Evolutionary conservation across 2,888 invertebrate genomes (phyloP).

Genomic region (Drosophila prolongata): DNA sequence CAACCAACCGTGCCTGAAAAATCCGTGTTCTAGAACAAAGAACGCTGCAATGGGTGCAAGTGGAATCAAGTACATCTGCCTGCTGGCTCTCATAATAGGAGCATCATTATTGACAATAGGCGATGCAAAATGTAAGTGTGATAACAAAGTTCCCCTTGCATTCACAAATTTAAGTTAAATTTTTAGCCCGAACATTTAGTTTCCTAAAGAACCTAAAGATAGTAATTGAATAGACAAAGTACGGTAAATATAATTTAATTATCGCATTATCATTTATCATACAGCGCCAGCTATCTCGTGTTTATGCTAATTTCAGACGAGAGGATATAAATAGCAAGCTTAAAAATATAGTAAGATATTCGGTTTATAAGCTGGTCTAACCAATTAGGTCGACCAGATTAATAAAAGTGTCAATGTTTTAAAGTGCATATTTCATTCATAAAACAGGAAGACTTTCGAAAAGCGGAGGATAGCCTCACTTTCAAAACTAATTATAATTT

Average conservation of each 20-base stretch:
- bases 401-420: conserved; percentile 8
- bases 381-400: background rate
- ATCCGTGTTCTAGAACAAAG: conserved; percentile 32
- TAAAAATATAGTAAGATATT: background rate
- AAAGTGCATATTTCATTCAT: background rate
- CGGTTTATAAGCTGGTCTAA: background rate
- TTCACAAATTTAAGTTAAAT: background rate
- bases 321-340: background rate
- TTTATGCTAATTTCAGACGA: conserved; percentile 2
- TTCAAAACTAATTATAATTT: background rate
- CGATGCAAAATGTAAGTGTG: conserved; percentile 51
- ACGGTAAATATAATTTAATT: too few relatives aligned
- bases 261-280: background rate
- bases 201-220: too few relatives aligned
- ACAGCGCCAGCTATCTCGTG: background rate
- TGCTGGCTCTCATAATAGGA: conserved; percentile 40
- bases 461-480: background rate
- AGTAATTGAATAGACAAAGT: too few relatives aligned
- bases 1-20: conserved; percentile 15
- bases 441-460: background rate
- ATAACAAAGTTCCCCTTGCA: too few relatives aligned
- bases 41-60: conserved; percentile 48
- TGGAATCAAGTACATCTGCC: conserved; percentile 27
- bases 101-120: conserved; percentile 18
- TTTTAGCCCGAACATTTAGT: background rate